These are phyloP conservation scores for Nezara viridula DNA, from an alignment of 2,888 invertebrate genomes.

Conservation along the genomic window DNA sequence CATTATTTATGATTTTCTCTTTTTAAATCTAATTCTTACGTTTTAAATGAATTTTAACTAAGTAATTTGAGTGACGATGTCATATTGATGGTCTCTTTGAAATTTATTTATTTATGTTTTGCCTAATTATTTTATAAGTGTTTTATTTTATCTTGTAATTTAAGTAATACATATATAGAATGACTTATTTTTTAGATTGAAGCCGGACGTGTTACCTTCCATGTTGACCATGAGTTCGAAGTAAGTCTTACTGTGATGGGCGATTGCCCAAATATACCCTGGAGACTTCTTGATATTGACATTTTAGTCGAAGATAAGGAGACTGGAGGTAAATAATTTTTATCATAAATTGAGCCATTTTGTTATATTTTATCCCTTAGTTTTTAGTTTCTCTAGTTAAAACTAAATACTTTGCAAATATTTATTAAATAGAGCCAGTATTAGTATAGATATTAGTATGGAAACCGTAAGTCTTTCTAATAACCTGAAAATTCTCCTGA, in stretches of 20 bases:
- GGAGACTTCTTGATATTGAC: slow-evolving; percentile 95
- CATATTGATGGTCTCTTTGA: too few relatives aligned
- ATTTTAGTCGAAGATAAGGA: slow-evolving; percentile 97
- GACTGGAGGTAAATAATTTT: slow-evolving; percentile 80
- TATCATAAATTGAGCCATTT: background rate
- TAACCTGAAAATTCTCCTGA: too few relatives aligned
- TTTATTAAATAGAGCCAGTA: too few relatives aligned
- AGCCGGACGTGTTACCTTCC: slow-evolving; percentile 93
- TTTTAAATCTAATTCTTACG: too few relatives aligned
- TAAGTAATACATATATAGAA: background rate
- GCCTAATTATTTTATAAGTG: background rate
- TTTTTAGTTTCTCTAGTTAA: slow-evolving; percentile 55
- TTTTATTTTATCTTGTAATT: slow-evolving; percentile 15
- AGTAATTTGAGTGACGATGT: too few relatives aligned
- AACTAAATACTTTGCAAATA: too few relatives aligned
- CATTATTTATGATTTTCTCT: too few relatives aligned
- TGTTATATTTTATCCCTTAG: background rate
- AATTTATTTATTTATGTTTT: too few relatives aligned
- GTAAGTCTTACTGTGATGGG: slow-evolving; percentile 98
- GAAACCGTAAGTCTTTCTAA: too few relatives aligned
- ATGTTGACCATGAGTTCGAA: slow-evolving; percentile 95
- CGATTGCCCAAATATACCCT: slow-evolving; percentile 91
- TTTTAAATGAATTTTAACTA: too few relatives aligned
- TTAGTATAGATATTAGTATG: too few relatives aligned
- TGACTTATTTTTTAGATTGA: slow-evolving; percentile 76